Percentiles rank a stretch among this genome's conserved stretches.
Evolutionary conservation across 2,888 invertebrate species (phyloP).

Genomic region (Parnassius glacialis): DNA sequence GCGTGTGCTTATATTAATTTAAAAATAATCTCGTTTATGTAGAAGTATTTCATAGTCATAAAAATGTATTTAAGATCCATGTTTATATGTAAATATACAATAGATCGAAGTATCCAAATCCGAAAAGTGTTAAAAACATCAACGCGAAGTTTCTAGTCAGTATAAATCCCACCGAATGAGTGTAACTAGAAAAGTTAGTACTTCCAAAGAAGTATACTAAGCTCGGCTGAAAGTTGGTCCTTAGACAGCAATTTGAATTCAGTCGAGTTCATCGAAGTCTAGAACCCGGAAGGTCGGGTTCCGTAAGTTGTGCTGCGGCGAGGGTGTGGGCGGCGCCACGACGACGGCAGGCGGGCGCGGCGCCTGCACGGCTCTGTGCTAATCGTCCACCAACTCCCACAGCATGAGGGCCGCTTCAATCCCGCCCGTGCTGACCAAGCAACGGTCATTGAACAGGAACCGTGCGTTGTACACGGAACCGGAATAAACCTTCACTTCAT

Average conservation of each 20-base stretch:
- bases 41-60: too few relatives aligned
- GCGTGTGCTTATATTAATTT: too few relatives aligned
- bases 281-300: conserved; percentile 60
- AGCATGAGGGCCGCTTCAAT: conserved; percentile 94
- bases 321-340: conserved; percentile 67
- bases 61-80: too few relatives aligned
- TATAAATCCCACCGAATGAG: too few relatives aligned
- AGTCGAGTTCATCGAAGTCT: conserved; percentile 69
- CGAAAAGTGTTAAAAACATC: too few relatives aligned
- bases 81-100: too few relatives aligned
- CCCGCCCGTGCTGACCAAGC: conserved; percentile 92
- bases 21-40: neutral
- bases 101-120: too few relatives aligned
- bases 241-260: conserved; percentile 39
- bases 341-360: conserved; percentile 59
- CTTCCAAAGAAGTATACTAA: too few relatives aligned
- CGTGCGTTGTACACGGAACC: conserved; percentile 89
- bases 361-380: conserved; percentile 69
- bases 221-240: too few relatives aligned
- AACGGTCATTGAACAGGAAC: conserved; percentile 93
- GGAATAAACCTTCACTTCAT: conserved; percentile 93
- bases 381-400: conserved; percentile 93
- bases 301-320: conserved; percentile 46
- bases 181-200: too few relatives aligned
- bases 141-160: too few relatives aligned